Conservation (phyloP, 2,113 vertebrate genomes). For the Morone saxatilis region DNA sequence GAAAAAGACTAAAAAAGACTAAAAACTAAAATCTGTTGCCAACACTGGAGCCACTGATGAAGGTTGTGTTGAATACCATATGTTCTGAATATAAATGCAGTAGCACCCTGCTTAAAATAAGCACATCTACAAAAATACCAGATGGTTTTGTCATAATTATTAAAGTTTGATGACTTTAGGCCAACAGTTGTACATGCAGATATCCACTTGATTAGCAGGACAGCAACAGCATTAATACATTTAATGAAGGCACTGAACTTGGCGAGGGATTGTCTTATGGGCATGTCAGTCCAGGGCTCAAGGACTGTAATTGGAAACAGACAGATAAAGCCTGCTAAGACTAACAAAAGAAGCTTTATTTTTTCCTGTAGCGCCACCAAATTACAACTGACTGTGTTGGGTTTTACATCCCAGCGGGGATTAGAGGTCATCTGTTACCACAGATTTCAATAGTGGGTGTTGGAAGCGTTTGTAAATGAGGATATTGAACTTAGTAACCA, state of each 20-base stretch:
- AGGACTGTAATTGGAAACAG: constrained; percentile 62
- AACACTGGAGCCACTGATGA: background rate
- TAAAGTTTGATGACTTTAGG: background rate
- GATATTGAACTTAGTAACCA: constrained; percentile 26
- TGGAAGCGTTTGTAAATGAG: constrained; percentile 41
- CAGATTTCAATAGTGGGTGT: constrained; percentile 35
- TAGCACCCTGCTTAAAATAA: too few species aligned
- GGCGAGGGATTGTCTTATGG: constrained; percentile 16
- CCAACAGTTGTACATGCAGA: constrained; percentile 3
- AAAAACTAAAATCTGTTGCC: too few species aligned
- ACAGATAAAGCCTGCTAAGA: constrained; percentile 58
- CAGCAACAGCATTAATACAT: constrained; percentile 22
- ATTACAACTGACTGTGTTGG: constrained; percentile 58
- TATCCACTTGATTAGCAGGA: constrained; percentile 19
- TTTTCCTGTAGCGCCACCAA: constrained; percentile 47
- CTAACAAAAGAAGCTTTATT: constrained; percentile 60
- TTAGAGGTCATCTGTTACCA: constrained; percentile 62
- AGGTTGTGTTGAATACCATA: background rate
- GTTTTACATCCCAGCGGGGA: constrained; percentile 45
- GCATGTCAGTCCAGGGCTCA: constrained; percentile 24
- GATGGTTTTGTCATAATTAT: background rate
- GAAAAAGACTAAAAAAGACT: background rate
- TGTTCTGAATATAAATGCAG: background rate
- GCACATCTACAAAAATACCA: constrained; percentile 1
- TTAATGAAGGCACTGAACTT: constrained; percentile 24